Evolutionary conservation across 2,797 vertebrate genomes (phyloP).

Genomic region (Dallia pectoralis): DNA sequence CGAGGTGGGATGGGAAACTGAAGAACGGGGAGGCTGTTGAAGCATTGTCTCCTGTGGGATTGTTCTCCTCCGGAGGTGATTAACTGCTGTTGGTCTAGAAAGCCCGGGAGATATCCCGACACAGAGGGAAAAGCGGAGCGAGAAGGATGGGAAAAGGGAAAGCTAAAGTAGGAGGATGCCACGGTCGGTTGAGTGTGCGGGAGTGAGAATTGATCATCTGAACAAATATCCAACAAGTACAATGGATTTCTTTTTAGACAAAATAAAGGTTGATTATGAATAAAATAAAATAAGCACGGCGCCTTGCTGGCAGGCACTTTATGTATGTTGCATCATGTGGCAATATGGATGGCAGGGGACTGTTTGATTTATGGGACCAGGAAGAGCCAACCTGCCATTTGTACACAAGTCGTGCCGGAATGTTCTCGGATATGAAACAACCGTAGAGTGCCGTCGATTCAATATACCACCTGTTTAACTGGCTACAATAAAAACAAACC

Average conservation of each 20-base stretch:
- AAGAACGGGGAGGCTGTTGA: neutral
- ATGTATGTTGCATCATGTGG: neutral
- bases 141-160: neutral
- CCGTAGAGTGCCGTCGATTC: neutral
- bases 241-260: constrained; percentile 32
- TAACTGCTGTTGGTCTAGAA: constrained; percentile 24
- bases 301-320: neutral
- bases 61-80: constrained; percentile 17
- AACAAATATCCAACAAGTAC: constrained; percentile 30
- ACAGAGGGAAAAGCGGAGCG: neutral
- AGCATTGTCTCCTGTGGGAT: constrained; percentile 14
- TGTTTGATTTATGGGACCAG: neutral
- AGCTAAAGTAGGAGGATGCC: neutral
- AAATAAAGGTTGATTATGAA: no score
- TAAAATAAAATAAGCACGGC: constrained; percentile 22
- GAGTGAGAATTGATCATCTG: constrained; percentile 22
- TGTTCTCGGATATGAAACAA: neutral
- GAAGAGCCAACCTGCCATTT: neutral
- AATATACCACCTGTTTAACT: neutral
- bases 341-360: constrained; percentile 1
- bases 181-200: constrained; percentile 9
- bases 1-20: neutral
- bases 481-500: neutral
- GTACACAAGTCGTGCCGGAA: neutral
- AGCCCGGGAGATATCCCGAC: constrained; percentile 4